phyloP scores from a whole-genome alignment of 2,888 invertebrate species.

The Drosophila maculinotata region DNA sequence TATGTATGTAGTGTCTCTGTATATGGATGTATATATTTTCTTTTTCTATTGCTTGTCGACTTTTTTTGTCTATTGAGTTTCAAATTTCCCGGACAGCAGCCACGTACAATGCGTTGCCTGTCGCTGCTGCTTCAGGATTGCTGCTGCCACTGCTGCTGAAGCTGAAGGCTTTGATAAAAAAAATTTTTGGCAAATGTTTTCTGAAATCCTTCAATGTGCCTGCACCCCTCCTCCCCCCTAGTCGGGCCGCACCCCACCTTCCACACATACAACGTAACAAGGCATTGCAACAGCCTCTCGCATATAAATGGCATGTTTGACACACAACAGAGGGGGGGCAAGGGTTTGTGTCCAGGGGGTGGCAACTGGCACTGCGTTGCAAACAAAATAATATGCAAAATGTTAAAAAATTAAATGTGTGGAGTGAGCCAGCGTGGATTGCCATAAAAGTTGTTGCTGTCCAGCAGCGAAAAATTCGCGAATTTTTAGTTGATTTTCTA shows the following conservation, averaged over 20 bases:
- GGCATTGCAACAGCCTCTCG: conserved; percentile 72
- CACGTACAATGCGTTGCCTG: conserved; percentile 61
- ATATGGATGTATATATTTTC: conserved; percentile 53
- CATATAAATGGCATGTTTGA: conserved; percentile 81
- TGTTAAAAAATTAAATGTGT: conserved; percentile 77
- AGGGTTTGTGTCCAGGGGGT: conserved; percentile 1
- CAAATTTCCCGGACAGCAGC: conserved; percentile 72
- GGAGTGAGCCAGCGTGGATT: conserved; percentile 31
- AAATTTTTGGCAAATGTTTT: conserved; percentile 77
- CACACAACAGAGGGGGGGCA: conserved; percentile 43
- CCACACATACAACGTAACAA: conserved; percentile 37
- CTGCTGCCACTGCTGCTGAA: conserved; percentile 43
- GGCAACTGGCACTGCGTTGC: conserved; percentile 62
- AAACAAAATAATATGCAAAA: conserved; percentile 82
- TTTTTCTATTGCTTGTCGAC: conserved; percentile 77
- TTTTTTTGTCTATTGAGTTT: conserved; percentile 78
- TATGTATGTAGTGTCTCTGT: conserved; percentile 8
- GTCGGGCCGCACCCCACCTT: not conserved
- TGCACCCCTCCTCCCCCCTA: conserved; percentile 1
- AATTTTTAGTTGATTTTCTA: conserved; percentile 78
- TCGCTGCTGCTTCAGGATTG: conserved; percentile 25
- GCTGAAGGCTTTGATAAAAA: conserved; percentile 81
- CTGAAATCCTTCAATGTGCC: conserved; percentile 67
- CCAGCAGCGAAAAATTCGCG: conserved; percentile 74
- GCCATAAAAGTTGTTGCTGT: conserved; percentile 33